Evolutionary conservation across 2,888 invertebrate species (phyloP).

Genomic region (Amorpha juglandis): DNA sequence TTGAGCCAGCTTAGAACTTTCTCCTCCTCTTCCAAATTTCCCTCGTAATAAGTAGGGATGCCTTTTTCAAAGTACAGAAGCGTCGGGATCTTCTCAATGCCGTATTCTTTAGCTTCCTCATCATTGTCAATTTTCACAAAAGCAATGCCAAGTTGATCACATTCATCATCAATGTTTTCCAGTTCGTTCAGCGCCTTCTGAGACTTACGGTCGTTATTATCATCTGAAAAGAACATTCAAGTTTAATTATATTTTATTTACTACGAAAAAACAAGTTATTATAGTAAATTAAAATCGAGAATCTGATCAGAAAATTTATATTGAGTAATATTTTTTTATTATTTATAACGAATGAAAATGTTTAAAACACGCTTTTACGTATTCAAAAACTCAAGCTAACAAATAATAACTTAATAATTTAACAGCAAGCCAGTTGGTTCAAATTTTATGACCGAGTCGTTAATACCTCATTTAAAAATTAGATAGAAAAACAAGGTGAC

Average conservation of each 20-base stretch:
- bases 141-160: constrained; percentile 93
- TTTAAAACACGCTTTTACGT: neutral
- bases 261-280: neutral
- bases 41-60: constrained; percentile 90
- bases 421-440: neutral
- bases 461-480: constrained; percentile 24
- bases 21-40: constrained; percentile 95
- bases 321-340: neutral
- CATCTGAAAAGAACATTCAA: constrained; percentile 83
- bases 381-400: neutral
- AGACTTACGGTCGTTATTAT: constrained; percentile 94
- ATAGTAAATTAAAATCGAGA: constrained; percentile 6
- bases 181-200: constrained; percentile 93
- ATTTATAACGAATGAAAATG: neutral
- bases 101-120: constrained; percentile 95
- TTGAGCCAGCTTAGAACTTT: constrained; percentile 94
- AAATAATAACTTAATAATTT: neutral
- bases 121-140: constrained; percentile 97
- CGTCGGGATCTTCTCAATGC: constrained; percentile 94
- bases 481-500: constrained; percentile 49
- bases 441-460: neutral
- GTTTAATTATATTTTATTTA: neutral
- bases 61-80: constrained; percentile 92
- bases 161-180: constrained; percentile 97
- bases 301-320: neutral